Percentiles rank a stretch among this genome's conserved stretches.
phyloP scores from a whole-genome alignment of 2,888 invertebrate genomes.

The Glyphotaelius pellucidus region DNA sequence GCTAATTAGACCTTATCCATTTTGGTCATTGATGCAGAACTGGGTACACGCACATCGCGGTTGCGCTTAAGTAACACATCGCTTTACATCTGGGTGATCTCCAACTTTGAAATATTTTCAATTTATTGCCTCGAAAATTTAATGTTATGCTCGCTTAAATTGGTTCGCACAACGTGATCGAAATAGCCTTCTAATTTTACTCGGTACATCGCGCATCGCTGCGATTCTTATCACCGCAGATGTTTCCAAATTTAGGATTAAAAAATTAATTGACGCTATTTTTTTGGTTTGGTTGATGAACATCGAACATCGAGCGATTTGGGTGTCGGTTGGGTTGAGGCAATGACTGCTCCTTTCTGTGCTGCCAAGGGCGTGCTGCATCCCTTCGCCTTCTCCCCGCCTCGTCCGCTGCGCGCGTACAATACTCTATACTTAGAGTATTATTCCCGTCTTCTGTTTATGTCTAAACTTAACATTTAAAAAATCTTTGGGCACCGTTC shows the following conservation, averaged over 20 bases:
- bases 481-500: conserved; percentile 66
- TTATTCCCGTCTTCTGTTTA: conserved; percentile 75
- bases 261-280: not conserved
- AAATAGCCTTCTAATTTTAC: conserved; percentile 2
- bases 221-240: not conserved
- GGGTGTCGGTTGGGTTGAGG: not conserved
- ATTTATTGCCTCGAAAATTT: not conserved
- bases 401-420: conserved; percentile 45
- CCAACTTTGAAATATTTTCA: not conserved
- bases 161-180: not conserved
- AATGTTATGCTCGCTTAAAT: not conserved
- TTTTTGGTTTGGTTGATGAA: not conserved
- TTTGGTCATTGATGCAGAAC: not conserved
- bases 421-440: conserved; percentile 73
- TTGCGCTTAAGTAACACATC: not conserved
- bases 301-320: not conserved
- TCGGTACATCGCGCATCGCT: not conserved
- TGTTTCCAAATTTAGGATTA: not conserved
- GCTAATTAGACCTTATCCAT: too few species aligned
- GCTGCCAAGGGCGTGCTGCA: conserved; percentile 36
- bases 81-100: not conserved
- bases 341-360: not conserved
- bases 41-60: not conserved
- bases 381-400: conserved; percentile 50
- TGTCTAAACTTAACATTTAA: conserved; percentile 76